phyloP scores from a whole-genome alignment of 2,888 invertebrate genomes.

The Congeria kusceri region DNA sequence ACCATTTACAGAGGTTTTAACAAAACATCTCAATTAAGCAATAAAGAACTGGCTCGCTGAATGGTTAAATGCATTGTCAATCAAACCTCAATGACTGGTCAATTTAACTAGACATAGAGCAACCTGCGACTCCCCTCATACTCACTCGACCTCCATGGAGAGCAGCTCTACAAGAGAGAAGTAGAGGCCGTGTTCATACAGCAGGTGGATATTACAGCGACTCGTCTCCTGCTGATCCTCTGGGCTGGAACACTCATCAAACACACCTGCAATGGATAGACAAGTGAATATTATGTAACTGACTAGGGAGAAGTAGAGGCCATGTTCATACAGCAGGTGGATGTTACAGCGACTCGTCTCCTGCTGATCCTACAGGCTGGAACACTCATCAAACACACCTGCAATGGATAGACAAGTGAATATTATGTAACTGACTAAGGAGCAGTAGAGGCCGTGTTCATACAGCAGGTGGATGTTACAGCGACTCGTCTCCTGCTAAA shows the following conservation, averaged over 20 bases:
- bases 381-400: slow-evolving; percentile 90
- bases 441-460: slow-evolving; percentile 94
- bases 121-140: too few relatives aligned
- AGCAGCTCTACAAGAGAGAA: slow-evolving; percentile 95
- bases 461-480: slow-evolving; percentile 95
- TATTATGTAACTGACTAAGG: too few relatives aligned
- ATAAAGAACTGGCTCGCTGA: too few relatives aligned
- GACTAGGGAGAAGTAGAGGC: slow-evolving; percentile 95
- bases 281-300: too few relatives aligned
- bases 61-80: too few relatives aligned
- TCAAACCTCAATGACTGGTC: too few relatives aligned
- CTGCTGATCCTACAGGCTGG: slow-evolving; percentile 95
- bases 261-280: slow-evolving; percentile 77
- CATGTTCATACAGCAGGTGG: slow-evolving; percentile 94
- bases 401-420: too few relatives aligned
- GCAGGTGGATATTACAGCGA: slow-evolving; percentile 92
- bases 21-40: too few relatives aligned
- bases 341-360: slow-evolving; percentile 94
- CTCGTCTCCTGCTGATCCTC: slow-evolving; percentile 95
- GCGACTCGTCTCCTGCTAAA: slow-evolving; percentile 93
- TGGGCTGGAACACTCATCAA: slow-evolving; percentile 94
- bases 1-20: too few relatives aligned
- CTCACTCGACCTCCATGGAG: slow-evolving; percentile 96
- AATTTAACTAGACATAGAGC: too few relatives aligned
- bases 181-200: slow-evolving; percentile 96